Percentiles rank a stretch among this genome's conserved stretches.
phyloP scores from a whole-genome alignment of 2,797 vertebrate species.

The Enteromius viviparus region DNA sequence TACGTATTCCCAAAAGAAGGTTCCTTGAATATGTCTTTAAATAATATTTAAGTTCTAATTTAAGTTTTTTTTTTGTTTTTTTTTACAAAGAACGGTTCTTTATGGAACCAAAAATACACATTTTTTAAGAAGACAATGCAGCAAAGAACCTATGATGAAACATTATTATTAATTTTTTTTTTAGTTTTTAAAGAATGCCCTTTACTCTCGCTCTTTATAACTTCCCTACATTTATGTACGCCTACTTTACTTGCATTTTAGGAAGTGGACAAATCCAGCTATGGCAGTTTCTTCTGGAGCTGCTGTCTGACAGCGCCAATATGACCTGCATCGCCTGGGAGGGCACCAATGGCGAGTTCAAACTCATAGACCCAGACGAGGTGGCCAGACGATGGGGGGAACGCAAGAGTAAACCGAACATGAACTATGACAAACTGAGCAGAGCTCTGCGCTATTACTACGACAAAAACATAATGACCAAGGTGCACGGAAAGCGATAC shows the following conservation, averaged over 20 bases:
- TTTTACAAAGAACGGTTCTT: not conserved
- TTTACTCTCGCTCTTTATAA: not conserved
- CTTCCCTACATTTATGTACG: not conserved
- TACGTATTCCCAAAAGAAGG: no score
- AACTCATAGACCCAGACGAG: conserved; percentile 95
- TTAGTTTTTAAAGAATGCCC: not conserved
- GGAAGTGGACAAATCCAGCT: conserved; percentile 98
- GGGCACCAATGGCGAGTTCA: conserved; percentile 96
- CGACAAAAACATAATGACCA: conserved; percentile 99
- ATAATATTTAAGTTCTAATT: not conserved
- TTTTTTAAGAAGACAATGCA: not conserved
- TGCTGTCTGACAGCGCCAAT: conserved; percentile 92
- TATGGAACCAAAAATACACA: not conserved
- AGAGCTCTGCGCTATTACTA: conserved; percentile 97
- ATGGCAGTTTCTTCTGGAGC: conserved; percentile 97
- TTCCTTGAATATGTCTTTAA: not conserved
- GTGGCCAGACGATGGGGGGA: conserved; percentile 96
- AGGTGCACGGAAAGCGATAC: conserved; percentile 96
- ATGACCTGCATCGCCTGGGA: conserved; percentile 97
- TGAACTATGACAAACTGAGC: conserved; percentile 99
- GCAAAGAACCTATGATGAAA: not conserved
- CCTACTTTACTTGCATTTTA: conserved; percentile 63
- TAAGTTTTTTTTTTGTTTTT: not conserved
- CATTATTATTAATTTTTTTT: no score
- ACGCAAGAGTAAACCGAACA: conserved; percentile 98